phyloP scores from a whole-genome alignment of 2,888 invertebrate genomes.

The Archaeoteleia sp. region DNA sequence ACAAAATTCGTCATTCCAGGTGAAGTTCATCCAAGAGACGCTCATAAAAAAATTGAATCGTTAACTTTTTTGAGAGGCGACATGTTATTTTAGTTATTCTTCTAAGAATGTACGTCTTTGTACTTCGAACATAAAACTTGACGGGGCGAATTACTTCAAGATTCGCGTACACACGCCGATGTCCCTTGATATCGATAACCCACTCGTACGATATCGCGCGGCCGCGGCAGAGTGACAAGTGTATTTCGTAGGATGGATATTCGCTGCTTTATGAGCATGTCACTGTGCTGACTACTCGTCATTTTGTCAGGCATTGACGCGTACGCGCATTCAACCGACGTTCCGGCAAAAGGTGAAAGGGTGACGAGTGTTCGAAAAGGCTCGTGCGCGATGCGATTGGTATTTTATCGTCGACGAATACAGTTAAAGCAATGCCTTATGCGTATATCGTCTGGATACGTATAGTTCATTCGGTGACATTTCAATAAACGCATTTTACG shows the following conservation, averaged over 20 bases:
- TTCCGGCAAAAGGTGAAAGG: slow-evolving; percentile 52
- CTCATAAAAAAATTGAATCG: too few species aligned
- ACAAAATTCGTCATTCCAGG: too few species aligned
- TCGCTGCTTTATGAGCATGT: slow-evolving; percentile 56
- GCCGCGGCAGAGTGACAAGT: slow-evolving; percentile 47
- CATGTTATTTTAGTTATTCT: too few species aligned
- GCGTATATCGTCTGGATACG: slow-evolving; percentile 23
- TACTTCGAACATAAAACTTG: slow-evolving; percentile 2
- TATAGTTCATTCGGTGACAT: slow-evolving; percentile 63
- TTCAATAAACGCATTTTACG: slow-evolving; percentile 60
- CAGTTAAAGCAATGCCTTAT: slow-evolving; percentile 31
- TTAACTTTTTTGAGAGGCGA: too few species aligned
- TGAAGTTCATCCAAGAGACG: too few species aligned
- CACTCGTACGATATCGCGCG: slow-evolving; percentile 3
- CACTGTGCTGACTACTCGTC: slow-evolving; percentile 58
- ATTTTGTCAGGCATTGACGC: slow-evolving; percentile 55
- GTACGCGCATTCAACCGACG: slow-evolving; percentile 22
- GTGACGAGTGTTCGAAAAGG: slow-evolving; percentile 48
- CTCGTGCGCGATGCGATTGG: slow-evolving; percentile 48
- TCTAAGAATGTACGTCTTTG: slow-evolving; percentile 2
- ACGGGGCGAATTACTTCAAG: slow-evolving; percentile 20
- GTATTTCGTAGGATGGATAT: slow-evolving; percentile 50
- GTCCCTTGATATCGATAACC: slow-evolving; percentile 20
- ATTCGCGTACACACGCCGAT: neutral
- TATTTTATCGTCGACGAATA: slow-evolving; percentile 58